A percentile compares a stretch with the other conserved stretches of the same genome.
Evolutionary conservation across 2,888 invertebrate species (phyloP).

Genomic region (Cataglyphis rosenhaueri): DNA sequence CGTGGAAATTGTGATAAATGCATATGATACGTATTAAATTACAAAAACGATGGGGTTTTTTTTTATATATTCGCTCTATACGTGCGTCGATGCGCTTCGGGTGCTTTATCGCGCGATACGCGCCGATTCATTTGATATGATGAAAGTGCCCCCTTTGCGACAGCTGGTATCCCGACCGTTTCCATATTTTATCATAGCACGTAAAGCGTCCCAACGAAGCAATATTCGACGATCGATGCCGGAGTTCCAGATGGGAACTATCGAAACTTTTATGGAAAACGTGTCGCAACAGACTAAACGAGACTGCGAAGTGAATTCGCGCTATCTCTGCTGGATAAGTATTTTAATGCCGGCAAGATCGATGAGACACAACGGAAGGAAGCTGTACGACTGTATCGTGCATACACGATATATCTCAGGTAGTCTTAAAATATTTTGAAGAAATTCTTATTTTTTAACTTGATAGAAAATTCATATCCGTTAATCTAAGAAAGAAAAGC

Average conservation of each 20-base stretch:
- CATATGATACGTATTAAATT: constrained; percentile 15
- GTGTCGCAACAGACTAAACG: constrained; percentile 39
- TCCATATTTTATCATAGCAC: constrained; percentile 45
- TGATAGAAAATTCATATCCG: no score
- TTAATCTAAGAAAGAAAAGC: background rate
- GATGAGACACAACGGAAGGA: background rate
- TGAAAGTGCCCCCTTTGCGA: constrained; percentile 26
- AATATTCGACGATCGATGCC: constrained; percentile 38
- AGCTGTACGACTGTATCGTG: background rate
- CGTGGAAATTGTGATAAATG: background rate
- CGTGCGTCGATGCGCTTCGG: background rate
- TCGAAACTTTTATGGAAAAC: constrained; percentile 37
- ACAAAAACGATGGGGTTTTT: constrained; percentile 6
- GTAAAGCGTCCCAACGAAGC: constrained; percentile 35
- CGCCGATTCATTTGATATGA: constrained; percentile 34
- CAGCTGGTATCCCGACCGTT: constrained; percentile 26
- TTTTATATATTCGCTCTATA: background rate
- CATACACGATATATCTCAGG: background rate
- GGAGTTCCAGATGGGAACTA: background rate
- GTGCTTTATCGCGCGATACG: constrained; percentile 20
- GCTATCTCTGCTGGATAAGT: background rate
- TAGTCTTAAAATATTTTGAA: background rate
- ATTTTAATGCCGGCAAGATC: constrained; percentile 8
- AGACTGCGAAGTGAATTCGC: constrained; percentile 25
- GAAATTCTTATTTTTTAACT: no score